These are phyloP conservation scores for Lepus timidus DNA, from an alignment of 2,113 vertebrate genomes.

Conservation along the genomic window DNA sequence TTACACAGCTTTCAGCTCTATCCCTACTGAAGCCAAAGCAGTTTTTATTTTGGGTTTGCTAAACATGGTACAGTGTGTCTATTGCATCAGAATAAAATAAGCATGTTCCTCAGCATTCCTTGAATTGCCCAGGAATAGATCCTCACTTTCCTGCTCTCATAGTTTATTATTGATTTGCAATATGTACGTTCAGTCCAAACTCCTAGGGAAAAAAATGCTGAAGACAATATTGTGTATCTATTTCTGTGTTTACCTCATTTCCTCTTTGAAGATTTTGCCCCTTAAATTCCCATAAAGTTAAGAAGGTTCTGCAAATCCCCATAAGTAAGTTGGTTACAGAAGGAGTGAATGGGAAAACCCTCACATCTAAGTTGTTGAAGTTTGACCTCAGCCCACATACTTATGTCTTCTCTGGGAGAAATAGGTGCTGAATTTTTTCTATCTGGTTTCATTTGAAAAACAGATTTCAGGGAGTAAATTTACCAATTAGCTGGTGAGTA, in stretches of 20 bases:
- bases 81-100: slow-evolving; percentile 58
- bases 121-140: slow-evolving; percentile 70
- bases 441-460: slow-evolving; percentile 50
- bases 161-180: slow-evolving; percentile 65
- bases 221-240: slow-evolving; percentile 71
- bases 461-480: slow-evolving; percentile 57
- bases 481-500: slow-evolving; percentile 51
- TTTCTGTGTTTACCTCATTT: slow-evolving; percentile 76
- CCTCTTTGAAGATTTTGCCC: slow-evolving; percentile 64
- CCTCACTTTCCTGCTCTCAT: slow-evolving; percentile 64
- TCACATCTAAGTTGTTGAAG: slow-evolving; percentile 21
- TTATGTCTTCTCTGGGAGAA: slow-evolving; percentile 39
- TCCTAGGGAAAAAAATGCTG: slow-evolving; percentile 72
- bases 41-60: slow-evolving; percentile 71
- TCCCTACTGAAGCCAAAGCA: slow-evolving; percentile 48
- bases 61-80: slow-evolving; percentile 10
- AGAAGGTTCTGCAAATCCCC: slow-evolving; percentile 69
- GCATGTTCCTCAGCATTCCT: slow-evolving; percentile 20
- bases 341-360: slow-evolving; percentile 38
- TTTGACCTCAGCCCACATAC: slow-evolving; percentile 45
- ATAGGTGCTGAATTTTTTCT: neutral
- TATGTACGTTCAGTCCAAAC: slow-evolving; percentile 71
- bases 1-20: neutral
- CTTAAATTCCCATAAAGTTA: slow-evolving; percentile 39
- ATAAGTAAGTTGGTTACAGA: slow-evolving; percentile 45